Evolutionary conservation across 2,888 invertebrate species (phyloP).

Genomic region (Agrilus biguttatus): DNA sequence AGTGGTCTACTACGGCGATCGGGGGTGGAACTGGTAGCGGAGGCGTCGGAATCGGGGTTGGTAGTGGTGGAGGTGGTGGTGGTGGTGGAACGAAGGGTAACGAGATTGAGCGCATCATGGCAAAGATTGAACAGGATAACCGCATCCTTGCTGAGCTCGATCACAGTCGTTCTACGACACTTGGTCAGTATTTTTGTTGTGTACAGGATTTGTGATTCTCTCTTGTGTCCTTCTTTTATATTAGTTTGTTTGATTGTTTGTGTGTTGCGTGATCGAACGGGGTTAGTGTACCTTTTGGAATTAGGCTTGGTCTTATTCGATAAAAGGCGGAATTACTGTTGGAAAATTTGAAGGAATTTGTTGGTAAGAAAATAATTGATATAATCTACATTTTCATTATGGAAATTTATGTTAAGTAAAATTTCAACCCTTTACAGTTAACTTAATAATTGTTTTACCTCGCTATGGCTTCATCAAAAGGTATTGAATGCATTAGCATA

Average conservation of each 20-base stretch:
- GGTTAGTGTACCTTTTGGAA: background rate
- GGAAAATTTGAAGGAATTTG: too few species aligned
- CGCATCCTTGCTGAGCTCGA: constrained; percentile 81
- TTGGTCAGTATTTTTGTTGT: constrained; percentile 32
- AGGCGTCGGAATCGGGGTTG: constrained; percentile 24
- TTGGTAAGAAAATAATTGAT: too few species aligned
- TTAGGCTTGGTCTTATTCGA: background rate
- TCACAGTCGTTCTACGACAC: constrained; percentile 59
- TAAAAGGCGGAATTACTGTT: too few species aligned
- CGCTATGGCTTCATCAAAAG: too few species aligned
- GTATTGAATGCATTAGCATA: too few species aligned
- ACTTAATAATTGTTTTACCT: too few species aligned
- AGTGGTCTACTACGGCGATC: constrained; percentile 18
- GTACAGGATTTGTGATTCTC: too few species aligned
- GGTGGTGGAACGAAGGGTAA: constrained; percentile 30
- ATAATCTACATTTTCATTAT: too few species aligned
- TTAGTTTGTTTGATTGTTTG: background rate
- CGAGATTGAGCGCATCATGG: constrained; percentile 89
- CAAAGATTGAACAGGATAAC: constrained; percentile 85
- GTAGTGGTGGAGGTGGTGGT: too few species aligned
- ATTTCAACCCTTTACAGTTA: too few species aligned
- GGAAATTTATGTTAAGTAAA: too few species aligned
- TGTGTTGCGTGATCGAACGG: background rate
- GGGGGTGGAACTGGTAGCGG: constrained; percentile 12
- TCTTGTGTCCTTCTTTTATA: background rate